These are phyloP conservation scores for Tokudaia tokunoshimensis DNA, from an alignment of 2,797 vertebrate genomes.

Conservation along the genomic window DNA sequence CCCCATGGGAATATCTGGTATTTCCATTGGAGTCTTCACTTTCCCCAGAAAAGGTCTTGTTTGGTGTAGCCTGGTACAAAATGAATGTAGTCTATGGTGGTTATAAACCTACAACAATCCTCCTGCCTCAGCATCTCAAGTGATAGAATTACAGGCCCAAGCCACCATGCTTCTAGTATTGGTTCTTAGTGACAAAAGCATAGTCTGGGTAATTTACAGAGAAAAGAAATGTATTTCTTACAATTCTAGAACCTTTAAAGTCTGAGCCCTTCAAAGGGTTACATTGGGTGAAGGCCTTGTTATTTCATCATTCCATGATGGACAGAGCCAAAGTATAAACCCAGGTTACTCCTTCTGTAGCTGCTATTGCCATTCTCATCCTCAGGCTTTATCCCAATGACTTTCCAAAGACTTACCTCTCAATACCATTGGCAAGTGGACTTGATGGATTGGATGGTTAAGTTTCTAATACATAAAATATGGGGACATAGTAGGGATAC, in stretches of 20 bases:
- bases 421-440: neutral
- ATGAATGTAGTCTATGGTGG: neutral
- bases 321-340: neutral
- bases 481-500: neutral
- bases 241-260: neutral
- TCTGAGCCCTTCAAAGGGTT: neutral
- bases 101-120: neutral
- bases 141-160: neutral
- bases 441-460: neutral
- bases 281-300: neutral
- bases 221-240: neutral
- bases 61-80: neutral
- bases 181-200: neutral
- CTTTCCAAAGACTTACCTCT: neutral
- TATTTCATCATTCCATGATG: neutral
- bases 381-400: neutral
- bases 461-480: neutral
- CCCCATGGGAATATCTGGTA: neutral
- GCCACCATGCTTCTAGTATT: neutral
- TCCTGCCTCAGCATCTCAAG: neutral
- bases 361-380: neutral
- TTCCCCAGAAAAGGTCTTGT: neutral
- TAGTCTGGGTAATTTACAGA: neutral
- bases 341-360: too few species aligned
- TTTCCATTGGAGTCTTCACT: neutral